phyloP scores from a whole-genome alignment of 1,140 invertebrate species.

The Eulimnadia texana region DNA sequence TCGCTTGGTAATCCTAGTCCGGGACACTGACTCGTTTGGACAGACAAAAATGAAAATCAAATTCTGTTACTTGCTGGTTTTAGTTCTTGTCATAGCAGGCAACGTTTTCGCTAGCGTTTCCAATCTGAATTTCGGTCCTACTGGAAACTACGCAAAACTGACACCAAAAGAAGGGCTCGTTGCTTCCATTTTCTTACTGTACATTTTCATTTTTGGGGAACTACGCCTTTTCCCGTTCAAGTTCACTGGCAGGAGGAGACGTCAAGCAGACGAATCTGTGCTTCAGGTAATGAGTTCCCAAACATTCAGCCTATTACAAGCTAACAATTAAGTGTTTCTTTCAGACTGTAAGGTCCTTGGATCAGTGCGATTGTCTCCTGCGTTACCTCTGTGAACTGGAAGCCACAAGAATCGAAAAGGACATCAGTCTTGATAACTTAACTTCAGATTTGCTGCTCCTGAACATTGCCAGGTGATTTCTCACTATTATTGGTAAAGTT shows the following conservation, averaged over 20 bases:
- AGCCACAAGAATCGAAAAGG: background rate
- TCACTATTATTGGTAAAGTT: no score
- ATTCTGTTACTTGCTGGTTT: background rate
- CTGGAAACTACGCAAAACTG: background rate
- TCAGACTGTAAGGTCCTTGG: background rate
- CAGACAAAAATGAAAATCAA: conserved; percentile 2
- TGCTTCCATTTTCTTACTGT: background rate
- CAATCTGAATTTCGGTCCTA: conserved; percentile 4
- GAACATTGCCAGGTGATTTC: conserved; percentile 1
- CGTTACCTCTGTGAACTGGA: conserved; percentile 7
- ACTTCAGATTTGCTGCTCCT: background rate
- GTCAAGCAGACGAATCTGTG: background rate
- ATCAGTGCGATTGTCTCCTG: background rate
- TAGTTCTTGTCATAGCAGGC: background rate
- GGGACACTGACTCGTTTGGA: no score
- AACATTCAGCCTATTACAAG: background rate
- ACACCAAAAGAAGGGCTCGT: background rate
- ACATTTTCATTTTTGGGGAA: background rate
- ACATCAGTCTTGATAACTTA: background rate
- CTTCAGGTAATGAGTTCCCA: background rate
- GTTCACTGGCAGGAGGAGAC: background rate
- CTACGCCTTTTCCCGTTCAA: background rate
- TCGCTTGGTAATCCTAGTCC: no score
- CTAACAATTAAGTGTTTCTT: background rate
- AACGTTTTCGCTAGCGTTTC: background rate